Evolutionary conservation across 1,140 invertebrate species (phyloP).

Genomic region (Drosophila sp.): DNA sequence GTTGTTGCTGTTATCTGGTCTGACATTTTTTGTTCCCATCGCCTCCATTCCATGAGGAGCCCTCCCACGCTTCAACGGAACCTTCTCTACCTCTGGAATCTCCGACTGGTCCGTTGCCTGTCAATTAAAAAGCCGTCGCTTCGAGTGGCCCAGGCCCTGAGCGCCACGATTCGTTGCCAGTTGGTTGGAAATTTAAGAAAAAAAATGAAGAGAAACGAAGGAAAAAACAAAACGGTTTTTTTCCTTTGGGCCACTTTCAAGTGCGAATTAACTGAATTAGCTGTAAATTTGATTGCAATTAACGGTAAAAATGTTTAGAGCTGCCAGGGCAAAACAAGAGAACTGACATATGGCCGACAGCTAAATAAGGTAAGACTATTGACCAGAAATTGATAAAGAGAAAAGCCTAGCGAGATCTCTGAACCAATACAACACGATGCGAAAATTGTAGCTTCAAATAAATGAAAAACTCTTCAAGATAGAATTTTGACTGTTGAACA

Average conservation of each 20-base stretch:
- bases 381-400: conserved; percentile 10
- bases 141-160: conserved; percentile 62
- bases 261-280: conserved; percentile 77
- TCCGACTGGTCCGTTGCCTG: conserved; percentile 43
- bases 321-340: conserved; percentile 19
- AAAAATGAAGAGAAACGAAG: neutral
- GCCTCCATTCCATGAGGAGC: conserved; percentile 22
- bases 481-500: no score
- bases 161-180: conserved; percentile 72
- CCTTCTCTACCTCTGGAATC: neutral
- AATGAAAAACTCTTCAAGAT: no score
- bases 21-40: conserved; percentile 65
- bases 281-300: conserved; percentile 64
- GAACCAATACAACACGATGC: no score
- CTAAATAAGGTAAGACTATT: conserved; percentile 15
- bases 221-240: conserved; percentile 49
- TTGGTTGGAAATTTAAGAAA: conserved; percentile 30
- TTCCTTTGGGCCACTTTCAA: conserved; percentile 57
- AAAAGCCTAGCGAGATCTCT: no score
- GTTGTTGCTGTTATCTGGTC: no score
- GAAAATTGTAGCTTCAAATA: neutral
- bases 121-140: conserved; percentile 71
- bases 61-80: conserved; percentile 64
- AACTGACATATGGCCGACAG: conserved; percentile 8
- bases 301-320: conserved; percentile 51